phyloP scores from a whole-genome alignment of 2,113 vertebrate species.

The Chrysemys picta region DNA sequence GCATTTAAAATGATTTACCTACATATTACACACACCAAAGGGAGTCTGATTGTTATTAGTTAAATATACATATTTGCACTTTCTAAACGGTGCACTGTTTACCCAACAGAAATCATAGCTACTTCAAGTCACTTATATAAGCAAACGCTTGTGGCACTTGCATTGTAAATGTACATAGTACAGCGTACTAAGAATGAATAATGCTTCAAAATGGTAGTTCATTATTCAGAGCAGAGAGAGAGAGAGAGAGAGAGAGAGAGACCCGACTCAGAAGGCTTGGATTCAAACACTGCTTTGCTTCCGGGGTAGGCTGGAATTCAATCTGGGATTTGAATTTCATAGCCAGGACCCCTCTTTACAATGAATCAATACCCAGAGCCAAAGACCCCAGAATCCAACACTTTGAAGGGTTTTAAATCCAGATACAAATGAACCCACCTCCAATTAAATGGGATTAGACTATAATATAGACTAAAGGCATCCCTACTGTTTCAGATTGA shows the following conservation, averaged over 20 bases:
- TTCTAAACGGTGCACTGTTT: not conserved
- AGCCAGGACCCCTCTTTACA: not conserved
- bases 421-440: not conserved
- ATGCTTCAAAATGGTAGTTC: not conserved
- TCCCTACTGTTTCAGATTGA: not conserved
- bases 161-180: not conserved
- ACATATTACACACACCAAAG: not conserved
- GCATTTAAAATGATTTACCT: not conserved
- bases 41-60: not conserved
- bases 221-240: not conserved
- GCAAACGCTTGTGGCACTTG: not conserved
- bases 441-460: not conserved
- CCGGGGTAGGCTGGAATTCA: not conserved
- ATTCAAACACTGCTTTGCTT: not conserved
- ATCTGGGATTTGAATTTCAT: not conserved
- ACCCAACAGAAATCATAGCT: not conserved
- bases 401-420: not conserved
- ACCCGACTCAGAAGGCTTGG: accelerated
- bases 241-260: not conserved
- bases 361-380: not conserved
- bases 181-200: not conserved
- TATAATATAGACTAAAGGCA: not conserved
- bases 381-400: not conserved
- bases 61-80: not conserved
- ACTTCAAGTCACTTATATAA: not conserved